Evolutionary conservation across 2,888 invertebrate genomes (phyloP).

Genomic region (Lissonota sp.): DNA sequence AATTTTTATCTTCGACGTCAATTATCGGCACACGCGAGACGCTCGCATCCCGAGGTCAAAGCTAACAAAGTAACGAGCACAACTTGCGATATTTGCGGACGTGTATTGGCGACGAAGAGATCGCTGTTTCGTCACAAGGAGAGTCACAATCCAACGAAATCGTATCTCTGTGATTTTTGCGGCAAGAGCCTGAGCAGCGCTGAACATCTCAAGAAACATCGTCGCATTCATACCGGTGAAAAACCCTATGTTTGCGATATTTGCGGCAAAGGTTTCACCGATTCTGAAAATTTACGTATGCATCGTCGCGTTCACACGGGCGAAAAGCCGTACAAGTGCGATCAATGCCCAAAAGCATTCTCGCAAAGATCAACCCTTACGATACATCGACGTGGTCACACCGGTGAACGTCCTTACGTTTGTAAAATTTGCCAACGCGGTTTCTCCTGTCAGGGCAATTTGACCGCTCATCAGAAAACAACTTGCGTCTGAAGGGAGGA

Average conservation of each 20-base stretch:
- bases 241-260: conserved; percentile 84
- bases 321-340: conserved; percentile 84
- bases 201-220: conserved; percentile 84
- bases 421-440: conserved; percentile 83
- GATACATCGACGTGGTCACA: conserved; percentile 84
- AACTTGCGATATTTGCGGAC: conserved; percentile 81
- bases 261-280: conserved; percentile 84
- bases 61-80: conserved; percentile 81
- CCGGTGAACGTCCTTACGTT: conserved; percentile 84
- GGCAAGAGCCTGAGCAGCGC: conserved; percentile 85
- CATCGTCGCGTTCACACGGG: conserved; percentile 84
- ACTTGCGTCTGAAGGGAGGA: conserved; percentile 78
- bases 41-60: conserved; percentile 80
- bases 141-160: conserved; percentile 81
- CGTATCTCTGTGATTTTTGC: conserved; percentile 84
- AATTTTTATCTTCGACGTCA: conserved; percentile 79
- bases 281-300: conserved; percentile 83
- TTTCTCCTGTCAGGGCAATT: conserved; percentile 83
- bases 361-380: conserved; percentile 85
- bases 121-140: conserved; percentile 81
- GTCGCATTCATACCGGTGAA: conserved; percentile 85
- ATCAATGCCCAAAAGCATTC: conserved; percentile 85
- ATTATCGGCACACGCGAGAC: conserved; percentile 79
- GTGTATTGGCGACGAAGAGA: conserved; percentile 79
- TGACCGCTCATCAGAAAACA: conserved; percentile 83